These are phyloP conservation scores for Drosophila gunungcola DNA, from an alignment of 1,140 invertebrate species.

Conservation along the genomic window DNA sequence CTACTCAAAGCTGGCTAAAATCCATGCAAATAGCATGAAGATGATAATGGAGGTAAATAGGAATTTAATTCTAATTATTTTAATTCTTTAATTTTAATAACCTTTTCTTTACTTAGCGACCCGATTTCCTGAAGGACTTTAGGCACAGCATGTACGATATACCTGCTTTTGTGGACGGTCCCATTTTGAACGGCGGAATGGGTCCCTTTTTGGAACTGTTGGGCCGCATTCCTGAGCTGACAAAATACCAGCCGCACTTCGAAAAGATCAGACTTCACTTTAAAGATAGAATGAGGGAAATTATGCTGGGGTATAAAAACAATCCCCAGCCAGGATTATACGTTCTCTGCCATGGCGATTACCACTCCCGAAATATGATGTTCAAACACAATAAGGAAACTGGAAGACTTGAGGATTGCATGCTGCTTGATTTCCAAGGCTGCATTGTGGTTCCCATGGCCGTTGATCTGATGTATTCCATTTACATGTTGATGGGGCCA, in stretches of 20 bases:
- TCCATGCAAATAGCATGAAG: slow-evolving; percentile 60
- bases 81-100: no score
- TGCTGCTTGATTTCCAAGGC: slow-evolving; percentile 64
- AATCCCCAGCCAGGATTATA: slow-evolving; percentile 37
- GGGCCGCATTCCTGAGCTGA: slow-evolving; percentile 31
- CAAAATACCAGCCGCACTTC: slow-evolving; percentile 52
- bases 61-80: background rate
- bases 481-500: slow-evolving; percentile 54
- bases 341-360: slow-evolving; percentile 64
- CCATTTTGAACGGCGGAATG: slow-evolving; percentile 35
- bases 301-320: slow-evolving; percentile 42
- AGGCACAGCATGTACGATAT: slow-evolving; percentile 19
- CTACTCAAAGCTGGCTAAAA: slow-evolving; percentile 54
- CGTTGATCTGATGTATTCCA: slow-evolving; percentile 58
- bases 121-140: slow-evolving; percentile 39
- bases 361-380: slow-evolving; percentile 66
- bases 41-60: slow-evolving; percentile 33
- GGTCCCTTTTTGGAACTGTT: slow-evolving; percentile 43
- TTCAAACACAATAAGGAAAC: slow-evolving; percentile 51
- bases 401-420: slow-evolving; percentile 45
- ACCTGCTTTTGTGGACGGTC: slow-evolving; percentile 17
- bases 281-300: slow-evolving; percentile 2
- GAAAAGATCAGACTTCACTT: slow-evolving; percentile 14
- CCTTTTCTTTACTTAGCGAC: slow-evolving; percentile 11
- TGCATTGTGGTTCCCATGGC: slow-evolving; percentile 44